phyloP scores from a whole-genome alignment of 2,888 invertebrate genomes.

The Hedychridium roseum region DNA sequence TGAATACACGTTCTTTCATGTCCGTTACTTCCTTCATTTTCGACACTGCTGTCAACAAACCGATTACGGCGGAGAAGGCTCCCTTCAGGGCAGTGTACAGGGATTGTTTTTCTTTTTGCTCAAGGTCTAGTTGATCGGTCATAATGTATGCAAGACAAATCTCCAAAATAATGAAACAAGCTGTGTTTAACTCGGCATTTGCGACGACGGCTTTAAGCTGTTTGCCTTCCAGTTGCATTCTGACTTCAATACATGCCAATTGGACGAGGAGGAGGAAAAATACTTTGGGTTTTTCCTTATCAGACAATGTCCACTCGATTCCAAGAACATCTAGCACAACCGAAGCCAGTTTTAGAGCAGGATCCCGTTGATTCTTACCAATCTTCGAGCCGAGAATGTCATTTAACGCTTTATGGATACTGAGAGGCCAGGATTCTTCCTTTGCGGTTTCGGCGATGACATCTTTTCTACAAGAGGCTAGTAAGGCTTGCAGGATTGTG shows the following conservation, averaged over 20 bases:
- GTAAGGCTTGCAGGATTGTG: constrained; percentile 76
- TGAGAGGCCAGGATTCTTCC: constrained; percentile 83
- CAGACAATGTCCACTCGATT: constrained; percentile 83
- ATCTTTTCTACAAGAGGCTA: constrained; percentile 77
- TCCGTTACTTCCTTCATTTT: constrained; percentile 76
- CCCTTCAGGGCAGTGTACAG: constrained; percentile 90
- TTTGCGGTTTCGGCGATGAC: constrained; percentile 71
- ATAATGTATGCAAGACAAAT: constrained; percentile 81
- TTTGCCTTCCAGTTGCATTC: constrained; percentile 92
- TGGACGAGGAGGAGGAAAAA: constrained; percentile 85
- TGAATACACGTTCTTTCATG: constrained; percentile 77
- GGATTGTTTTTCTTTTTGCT: constrained; percentile 90
- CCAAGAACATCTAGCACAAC: constrained; percentile 83
- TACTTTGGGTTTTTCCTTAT: constrained; percentile 82
- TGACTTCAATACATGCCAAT: constrained; percentile 88
- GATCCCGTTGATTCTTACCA: constrained; percentile 87
- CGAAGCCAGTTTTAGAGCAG: constrained; percentile 84
- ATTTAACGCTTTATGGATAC: constrained; percentile 81
- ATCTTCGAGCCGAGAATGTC: constrained; percentile 89
- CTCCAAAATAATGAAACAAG: constrained; percentile 85
- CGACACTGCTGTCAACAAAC: constrained; percentile 76
- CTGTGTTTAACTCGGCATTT: constrained; percentile 80
- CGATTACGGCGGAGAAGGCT: constrained; percentile 83
- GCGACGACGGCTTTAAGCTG: constrained; percentile 80
- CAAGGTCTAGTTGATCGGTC: constrained; percentile 82